phyloP scores from a whole-genome alignment of 1,140 invertebrate species.

The Aplysia californica region DNA sequence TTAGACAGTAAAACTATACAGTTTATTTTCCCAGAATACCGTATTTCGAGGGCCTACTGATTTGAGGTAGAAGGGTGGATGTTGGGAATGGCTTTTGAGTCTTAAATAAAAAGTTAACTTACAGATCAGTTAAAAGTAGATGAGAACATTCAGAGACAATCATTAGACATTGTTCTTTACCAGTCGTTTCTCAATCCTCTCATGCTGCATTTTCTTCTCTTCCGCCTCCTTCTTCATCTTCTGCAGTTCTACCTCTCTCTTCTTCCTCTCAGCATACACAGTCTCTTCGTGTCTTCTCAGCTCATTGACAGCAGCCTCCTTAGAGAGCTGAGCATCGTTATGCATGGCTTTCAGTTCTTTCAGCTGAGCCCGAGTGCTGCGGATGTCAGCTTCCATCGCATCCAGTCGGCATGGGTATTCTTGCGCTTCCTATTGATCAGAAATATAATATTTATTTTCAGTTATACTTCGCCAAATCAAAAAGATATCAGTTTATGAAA shows the following conservation, averaged over 20 bases:
- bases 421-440: constrained; percentile 54
- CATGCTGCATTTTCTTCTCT: constrained; percentile 67
- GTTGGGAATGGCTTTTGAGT: too few species aligned
- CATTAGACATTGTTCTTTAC: too few species aligned
- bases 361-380: constrained; percentile 51
- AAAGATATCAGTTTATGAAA: too few species aligned
- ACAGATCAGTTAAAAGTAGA: too few species aligned
- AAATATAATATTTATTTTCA: background rate
- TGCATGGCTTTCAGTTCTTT: constrained; percentile 65
- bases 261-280: constrained; percentile 65
- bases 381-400: constrained; percentile 60
- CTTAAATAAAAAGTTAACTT: too few species aligned
- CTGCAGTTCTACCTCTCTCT: constrained; percentile 66
- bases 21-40: too few species aligned
- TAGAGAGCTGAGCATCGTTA: constrained; percentile 64
- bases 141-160: too few species aligned
- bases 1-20: too few species aligned
- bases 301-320: constrained; percentile 61
- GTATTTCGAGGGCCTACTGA: too few species aligned
- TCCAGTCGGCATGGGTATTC: constrained; percentile 57
- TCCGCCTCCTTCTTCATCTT: constrained; percentile 68
- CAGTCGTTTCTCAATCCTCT: constrained; percentile 66
- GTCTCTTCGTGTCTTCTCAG: constrained; percentile 62
- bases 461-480: too few species aligned
- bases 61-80: too few species aligned